phyloP scores from a whole-genome alignment of 2,113 vertebrate species.

The Paramisgurnus dabryanus region DNA sequence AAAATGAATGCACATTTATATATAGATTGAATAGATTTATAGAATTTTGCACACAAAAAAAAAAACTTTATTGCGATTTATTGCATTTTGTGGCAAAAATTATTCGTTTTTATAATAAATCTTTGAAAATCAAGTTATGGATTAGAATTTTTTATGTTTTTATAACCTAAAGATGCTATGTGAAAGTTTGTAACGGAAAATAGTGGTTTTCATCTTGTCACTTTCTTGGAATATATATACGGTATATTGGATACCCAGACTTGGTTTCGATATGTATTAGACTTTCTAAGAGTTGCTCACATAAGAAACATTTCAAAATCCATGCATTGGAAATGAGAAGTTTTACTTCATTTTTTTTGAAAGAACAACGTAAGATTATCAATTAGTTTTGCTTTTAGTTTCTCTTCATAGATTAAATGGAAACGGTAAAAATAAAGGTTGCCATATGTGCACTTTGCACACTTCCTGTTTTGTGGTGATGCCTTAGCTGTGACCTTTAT shows the following conservation, averaged over 20 bases:
- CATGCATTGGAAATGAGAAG: not conserved
- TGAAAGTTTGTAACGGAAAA: too few species aligned
- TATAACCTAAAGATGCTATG: too few species aligned
- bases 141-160: too few species aligned
- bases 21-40: too few species aligned
- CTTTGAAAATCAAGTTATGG: too few species aligned
- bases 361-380: not conserved
- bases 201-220: too few species aligned
- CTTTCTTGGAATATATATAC: too few species aligned
- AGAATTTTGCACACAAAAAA: too few species aligned
- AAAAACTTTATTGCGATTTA: too few species aligned
- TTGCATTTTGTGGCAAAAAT: too few species aligned
- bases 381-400: not conserved
- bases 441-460: not conserved
- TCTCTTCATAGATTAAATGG: not conserved
- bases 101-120: too few species aligned
- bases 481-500: constrained; percentile 4
- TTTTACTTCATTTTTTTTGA: constrained; percentile 4
- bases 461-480: constrained; percentile 46
- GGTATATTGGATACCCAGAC: not conserved
- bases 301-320: not conserved
- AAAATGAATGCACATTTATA: too few species aligned
- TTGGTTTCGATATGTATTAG: not conserved
- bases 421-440: not conserved
- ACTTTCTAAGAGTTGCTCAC: not conserved